phyloP scores from a whole-genome alignment of 2,113 vertebrate species.

The Clarias batrachus region DNA sequence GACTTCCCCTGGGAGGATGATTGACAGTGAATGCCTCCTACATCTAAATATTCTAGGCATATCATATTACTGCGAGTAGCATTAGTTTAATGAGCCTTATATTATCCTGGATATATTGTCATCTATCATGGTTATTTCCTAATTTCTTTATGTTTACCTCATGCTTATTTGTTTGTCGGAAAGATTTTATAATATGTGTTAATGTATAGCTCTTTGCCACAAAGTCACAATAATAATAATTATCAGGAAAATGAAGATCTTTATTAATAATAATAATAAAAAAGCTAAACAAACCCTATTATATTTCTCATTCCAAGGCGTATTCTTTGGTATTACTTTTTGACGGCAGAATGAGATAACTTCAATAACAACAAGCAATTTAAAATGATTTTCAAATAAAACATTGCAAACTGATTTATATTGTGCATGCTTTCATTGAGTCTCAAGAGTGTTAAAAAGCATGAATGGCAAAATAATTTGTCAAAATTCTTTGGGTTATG shows the following conservation, averaged over 20 bases:
- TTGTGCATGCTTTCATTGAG: no score
- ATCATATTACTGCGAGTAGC: neutral
- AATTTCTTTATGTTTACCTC: neutral
- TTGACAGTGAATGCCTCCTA: neutral
- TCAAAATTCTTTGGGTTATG: no score
- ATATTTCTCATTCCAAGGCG: neutral
- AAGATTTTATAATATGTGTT: neutral
- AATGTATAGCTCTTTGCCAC: neutral
- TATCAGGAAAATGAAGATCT: neutral
- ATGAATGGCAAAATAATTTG: no score
- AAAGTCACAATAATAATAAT: neutral
- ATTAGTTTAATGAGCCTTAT: conserved; percentile 8
- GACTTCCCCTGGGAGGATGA: conserved; percentile 3
- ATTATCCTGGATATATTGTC: neutral
- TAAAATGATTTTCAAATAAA: no score
- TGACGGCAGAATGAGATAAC: no score
- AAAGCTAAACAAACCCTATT: neutral
- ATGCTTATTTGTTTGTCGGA: neutral
- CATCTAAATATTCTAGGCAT: neutral
- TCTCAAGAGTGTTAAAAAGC: no score
- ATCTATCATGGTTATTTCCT: neutral
- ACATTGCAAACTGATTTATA: no score
- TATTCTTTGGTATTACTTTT: neutral
- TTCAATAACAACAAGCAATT: no score
- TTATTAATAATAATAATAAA: neutral